Evolutionary conservation across 2,113 vertebrate genomes (phyloP).

Genomic region (Saimiri boliviensis): DNA sequence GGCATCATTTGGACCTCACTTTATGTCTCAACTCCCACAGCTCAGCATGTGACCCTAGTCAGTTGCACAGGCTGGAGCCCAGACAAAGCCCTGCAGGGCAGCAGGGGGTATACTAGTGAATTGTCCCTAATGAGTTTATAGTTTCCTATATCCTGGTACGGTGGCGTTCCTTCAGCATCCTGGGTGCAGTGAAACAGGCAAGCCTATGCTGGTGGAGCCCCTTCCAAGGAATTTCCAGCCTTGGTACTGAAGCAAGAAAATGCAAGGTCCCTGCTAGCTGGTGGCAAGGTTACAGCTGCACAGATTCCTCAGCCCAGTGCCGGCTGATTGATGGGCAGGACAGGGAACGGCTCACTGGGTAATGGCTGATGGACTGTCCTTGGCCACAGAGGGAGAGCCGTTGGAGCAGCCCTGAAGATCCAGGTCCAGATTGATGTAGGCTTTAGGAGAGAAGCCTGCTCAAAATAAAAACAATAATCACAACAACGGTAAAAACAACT

Average conservation of each 20-base stretch:
- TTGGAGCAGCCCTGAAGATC: not conserved
- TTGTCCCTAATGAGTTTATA: not conserved
- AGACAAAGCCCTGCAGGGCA: not conserved
- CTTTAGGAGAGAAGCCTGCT: not conserved
- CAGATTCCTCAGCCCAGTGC: not conserved
- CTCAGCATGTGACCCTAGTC: not conserved
- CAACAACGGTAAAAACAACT: not conserved
- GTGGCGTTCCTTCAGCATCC: not conserved
- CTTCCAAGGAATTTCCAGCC: not conserved
- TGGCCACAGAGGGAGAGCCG: fast-evolving
- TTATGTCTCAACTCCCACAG: not conserved
- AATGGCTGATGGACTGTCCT: not conserved
- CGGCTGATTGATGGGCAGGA: not conserved
- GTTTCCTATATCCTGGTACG: not conserved
- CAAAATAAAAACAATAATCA: not conserved
- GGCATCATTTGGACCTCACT: not conserved
- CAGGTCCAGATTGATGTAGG: not conserved
- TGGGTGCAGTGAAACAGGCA: not conserved
- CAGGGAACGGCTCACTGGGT: not conserved
- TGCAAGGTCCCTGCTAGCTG: not conserved
- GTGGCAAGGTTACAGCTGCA: not conserved
- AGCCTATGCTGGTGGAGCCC: not conserved
- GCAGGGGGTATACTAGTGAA: fast-evolving
- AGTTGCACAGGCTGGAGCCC: not conserved
- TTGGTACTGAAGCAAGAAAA: slow-evolving; percentile 13